A percentile compares a stretch with the other conserved stretches of the same genome.
Conservation (phyloP, 64 coral and sea anemone genomes). For the Pocillopora damicornis region DNA sequence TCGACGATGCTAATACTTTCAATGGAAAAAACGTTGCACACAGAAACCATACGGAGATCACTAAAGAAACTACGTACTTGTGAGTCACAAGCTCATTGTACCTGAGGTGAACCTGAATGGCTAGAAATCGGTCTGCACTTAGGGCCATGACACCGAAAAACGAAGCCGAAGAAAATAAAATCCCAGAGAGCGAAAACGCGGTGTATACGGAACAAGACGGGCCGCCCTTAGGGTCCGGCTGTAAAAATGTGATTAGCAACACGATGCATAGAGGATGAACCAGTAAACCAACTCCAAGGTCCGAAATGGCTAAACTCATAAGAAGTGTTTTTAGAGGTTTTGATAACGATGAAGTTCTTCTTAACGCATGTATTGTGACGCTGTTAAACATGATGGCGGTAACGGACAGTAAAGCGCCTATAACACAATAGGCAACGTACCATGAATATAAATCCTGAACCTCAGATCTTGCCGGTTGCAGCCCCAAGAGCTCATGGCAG, state of each 20-base stretch:
- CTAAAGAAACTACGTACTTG: not conserved
- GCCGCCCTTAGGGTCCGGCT: not conserved
- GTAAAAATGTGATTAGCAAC: not conserved
- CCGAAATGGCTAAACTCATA: not conserved
- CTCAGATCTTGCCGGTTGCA: no score
- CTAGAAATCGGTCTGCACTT: no score
- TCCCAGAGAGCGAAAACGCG: not conserved
- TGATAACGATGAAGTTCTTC: not conserved
- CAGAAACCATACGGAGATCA: not conserved
- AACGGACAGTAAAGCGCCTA: not conserved
- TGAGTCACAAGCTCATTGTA: not conserved
- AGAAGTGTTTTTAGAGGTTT: not conserved
- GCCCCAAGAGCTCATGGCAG: no score
- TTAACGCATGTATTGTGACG: not conserved
- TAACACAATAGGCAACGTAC: not conserved
- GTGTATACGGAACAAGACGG: not conserved
- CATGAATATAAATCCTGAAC: no score
- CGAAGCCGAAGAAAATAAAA: not conserved
- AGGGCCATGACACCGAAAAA: no score
- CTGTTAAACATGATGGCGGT: not conserved
- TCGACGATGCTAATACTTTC: no score
- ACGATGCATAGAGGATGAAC: not conserved
- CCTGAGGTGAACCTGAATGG: not conserved
- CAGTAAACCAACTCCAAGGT: not conserved
- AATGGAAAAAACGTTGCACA: not conserved